Base-by-base conservation (phyloP, 1,140 invertebrate genomes). In the Sweltsa coloradensis region DNA sequence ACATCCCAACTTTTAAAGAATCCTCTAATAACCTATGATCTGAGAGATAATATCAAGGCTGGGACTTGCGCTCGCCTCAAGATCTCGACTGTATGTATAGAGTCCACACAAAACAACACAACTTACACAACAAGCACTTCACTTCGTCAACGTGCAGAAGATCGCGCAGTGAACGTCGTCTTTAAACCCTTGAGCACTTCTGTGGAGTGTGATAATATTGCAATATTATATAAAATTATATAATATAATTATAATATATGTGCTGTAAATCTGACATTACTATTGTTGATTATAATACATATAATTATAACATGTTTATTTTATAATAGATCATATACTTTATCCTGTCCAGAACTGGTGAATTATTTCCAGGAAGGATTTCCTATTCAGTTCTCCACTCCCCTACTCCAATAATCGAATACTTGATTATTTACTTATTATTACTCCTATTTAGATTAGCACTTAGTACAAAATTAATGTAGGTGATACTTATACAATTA, bases 231-330 rank as follows among this genome's bases (percentile, higher is more conserved):
- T 19, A 22, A 37, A 5, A 37, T 37, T 19, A 19, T 7, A 37
- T 37, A 37, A 43, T 45, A 45, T 45, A 34, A 45, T 45, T 27
- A 34, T 37, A 34, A 31, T 45, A 27, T 45, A 45, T 45, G 23
- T 34, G 29, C 34, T 47, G 46, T 47, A 42, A 26, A 41, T 47
- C 46, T 41, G 46, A 47, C 18, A 41, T 26, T 47, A 22, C 25
- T 47, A 34, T 47, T 47, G 46, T 47, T 47, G 46, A 47, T 41
- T n/a, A n/a, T n/a, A n/a, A n/a, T n/a, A n/a, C n/a, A n/a, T n/a
- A n/a, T n/a, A n/a, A 47, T 47, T 29, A 47, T 47, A 41, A 25
- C 34, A 46, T 47, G 46, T 47, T 47, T 47, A 47, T 47, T 47
- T 47, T 47, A 47, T 37, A 47, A 47, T 47, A 47, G 41, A 47